These are phyloP conservation scores for Mesaphorura yosii DNA, from an alignment of 1,140 invertebrate species.

Conservation along the genomic window DNA sequence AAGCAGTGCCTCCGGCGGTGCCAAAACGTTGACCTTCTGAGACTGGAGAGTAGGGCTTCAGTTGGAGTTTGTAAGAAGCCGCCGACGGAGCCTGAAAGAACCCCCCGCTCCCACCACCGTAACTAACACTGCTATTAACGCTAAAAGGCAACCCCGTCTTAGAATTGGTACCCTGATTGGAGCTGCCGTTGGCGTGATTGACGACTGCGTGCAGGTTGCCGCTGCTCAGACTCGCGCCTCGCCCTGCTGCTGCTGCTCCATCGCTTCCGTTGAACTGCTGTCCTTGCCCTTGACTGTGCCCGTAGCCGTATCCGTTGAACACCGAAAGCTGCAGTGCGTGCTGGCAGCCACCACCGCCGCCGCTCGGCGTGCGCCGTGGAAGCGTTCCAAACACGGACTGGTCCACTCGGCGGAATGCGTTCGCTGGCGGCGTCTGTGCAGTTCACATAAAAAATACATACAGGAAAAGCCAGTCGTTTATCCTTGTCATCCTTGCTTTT, in stretches of 20 bases:
- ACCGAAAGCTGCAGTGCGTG: constrained; percentile 13
- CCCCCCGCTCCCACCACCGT: too few relatives aligned
- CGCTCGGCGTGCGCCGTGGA: constrained; percentile 19
- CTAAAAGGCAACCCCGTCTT: too few relatives aligned
- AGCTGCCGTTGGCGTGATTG: neutral
- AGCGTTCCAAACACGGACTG: constrained; percentile 26
- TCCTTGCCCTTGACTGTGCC: too few relatives aligned
- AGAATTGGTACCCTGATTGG: neutral
- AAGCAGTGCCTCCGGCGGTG: neutral
- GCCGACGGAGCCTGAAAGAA: neutral
- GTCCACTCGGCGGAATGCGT: constrained; percentile 30
- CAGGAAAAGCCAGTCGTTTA: too few relatives aligned
- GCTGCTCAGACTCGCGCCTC: too few relatives aligned
- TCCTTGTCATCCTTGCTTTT: too few relatives aligned
- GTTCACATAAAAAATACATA: too few relatives aligned
- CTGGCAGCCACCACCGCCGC: neutral
- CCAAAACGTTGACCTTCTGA: neutral
- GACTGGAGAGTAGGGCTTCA: neutral
- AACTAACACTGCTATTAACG: too few relatives aligned
- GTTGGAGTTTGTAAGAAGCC: constrained; percentile 2
- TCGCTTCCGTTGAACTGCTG: too few relatives aligned
- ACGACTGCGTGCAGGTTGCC: constrained; percentile 21
- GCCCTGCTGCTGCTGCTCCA: too few relatives aligned
- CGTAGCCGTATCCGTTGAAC: too few relatives aligned
- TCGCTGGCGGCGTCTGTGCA: constrained; percentile 31